These are phyloP conservation scores for Epizoanthus rinbou DNA, from an alignment of 92 coral and sea anemone species.

Conservation along the genomic window DNA sequence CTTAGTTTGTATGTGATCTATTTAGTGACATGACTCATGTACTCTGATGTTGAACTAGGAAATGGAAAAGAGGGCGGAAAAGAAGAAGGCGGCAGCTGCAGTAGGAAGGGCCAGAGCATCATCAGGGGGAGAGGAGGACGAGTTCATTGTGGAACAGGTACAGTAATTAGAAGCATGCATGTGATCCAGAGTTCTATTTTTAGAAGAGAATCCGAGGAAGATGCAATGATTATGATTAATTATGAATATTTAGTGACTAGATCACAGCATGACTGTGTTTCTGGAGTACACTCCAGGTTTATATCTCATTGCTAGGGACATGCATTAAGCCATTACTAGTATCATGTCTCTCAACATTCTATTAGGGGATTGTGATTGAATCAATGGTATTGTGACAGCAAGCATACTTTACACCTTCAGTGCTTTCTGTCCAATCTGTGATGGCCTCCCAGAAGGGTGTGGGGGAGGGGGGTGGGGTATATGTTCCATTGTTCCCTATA, in stretches of 20 bases:
- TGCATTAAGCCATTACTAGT: too few relatives aligned
- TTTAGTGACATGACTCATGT: background rate
- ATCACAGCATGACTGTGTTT: background rate
- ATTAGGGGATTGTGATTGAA: too few relatives aligned
- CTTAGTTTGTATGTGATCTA: background rate
- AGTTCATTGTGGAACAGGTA: conserved; percentile 94
- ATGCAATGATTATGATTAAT: too few relatives aligned
- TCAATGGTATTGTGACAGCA: too few relatives aligned
- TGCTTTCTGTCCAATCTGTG: too few relatives aligned
- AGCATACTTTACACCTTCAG: too few relatives aligned
- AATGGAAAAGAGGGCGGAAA: conserved; percentile 84
- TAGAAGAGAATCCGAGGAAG: background rate
- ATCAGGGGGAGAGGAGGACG: conserved; percentile 92
- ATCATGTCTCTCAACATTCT: too few relatives aligned
- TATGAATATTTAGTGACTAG: background rate
- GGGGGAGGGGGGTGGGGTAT: too few relatives aligned
- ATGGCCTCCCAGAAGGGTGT: too few relatives aligned
- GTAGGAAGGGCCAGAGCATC: conserved; percentile 73
- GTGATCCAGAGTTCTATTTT: too few relatives aligned
- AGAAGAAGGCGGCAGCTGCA: conserved; percentile 77
- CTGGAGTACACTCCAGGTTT: background rate
- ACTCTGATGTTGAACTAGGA: conserved; percentile 48
- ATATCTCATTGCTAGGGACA: too few relatives aligned
- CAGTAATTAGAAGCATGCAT: conserved; percentile 10
- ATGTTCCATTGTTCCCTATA: too few relatives aligned